Conservation (phyloP, 1,140 invertebrate species). For the Drosophila micromelanica region DNA sequence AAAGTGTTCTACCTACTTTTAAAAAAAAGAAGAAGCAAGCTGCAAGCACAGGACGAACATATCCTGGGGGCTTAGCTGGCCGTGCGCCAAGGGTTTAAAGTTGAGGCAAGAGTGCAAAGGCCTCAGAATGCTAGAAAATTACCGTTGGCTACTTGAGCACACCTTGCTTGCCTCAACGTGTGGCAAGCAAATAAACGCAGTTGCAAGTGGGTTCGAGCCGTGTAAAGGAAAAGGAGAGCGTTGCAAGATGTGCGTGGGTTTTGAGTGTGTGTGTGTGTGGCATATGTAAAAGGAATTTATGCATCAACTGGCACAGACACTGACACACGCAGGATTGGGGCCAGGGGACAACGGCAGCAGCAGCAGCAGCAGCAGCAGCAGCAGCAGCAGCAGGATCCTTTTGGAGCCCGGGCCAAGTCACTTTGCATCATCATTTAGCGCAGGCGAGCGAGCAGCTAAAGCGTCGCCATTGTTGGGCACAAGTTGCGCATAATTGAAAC, state of each 20-base stretch:
- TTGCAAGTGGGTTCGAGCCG: neutral
- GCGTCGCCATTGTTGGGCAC: constrained; percentile 72
- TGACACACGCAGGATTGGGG: constrained; percentile 10
- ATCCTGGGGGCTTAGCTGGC: constrained; percentile 16
- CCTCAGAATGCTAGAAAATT: constrained; percentile 39
- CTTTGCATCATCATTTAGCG: constrained; percentile 76
- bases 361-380: neutral
- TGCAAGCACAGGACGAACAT: too few species aligned
- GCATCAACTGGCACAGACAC: constrained; percentile 67
- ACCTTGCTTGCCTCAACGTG: constrained; percentile 30
- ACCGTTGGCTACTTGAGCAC: constrained; percentile 48
- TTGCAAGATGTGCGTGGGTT: constrained; percentile 40
- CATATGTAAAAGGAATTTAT: constrained; percentile 67
- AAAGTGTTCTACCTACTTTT: constrained; percentile 24
- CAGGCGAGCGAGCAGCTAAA: constrained; percentile 50
- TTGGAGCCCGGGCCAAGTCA: constrained; percentile 48
- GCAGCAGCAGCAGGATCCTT: constrained; percentile 21
- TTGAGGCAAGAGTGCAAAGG: constrained; percentile 42
- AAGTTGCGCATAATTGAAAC: constrained; percentile 83
- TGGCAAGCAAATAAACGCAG: constrained; percentile 39
- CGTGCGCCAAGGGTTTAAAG: constrained; percentile 35
- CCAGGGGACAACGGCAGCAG: neutral
- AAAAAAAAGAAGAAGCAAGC: neutral
- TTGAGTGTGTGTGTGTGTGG: constrained; percentile 14
- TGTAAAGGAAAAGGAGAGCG: neutral